Percentiles rank a stretch among this genome's conserved stretches.
These are phyloP conservation scores for Grammatotria lemairii DNA, from an alignment of 2,113 vertebrate species.

Conservation along the genomic window DNA sequence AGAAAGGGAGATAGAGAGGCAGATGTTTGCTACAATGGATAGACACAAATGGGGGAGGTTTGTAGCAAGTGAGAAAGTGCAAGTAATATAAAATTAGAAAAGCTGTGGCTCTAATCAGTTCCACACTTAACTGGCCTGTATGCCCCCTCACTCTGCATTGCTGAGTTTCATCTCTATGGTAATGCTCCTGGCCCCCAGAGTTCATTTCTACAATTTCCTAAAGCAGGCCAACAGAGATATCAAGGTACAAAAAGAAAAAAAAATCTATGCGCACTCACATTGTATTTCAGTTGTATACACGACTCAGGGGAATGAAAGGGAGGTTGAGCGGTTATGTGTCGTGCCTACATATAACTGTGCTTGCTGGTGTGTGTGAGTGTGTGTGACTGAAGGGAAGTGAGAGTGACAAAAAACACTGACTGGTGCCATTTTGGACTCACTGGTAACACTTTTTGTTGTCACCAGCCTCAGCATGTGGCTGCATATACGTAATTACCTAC, in stretches of 20 bases:
- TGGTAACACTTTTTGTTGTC: not conserved
- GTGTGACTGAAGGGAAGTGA: not conserved
- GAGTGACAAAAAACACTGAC: constrained; percentile 2
- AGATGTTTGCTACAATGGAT: not conserved
- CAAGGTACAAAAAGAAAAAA: not conserved
- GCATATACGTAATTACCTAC: not conserved
- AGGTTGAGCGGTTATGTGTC: not conserved
- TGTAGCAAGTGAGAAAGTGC: not conserved
- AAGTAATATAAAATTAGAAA: constrained; percentile 9
- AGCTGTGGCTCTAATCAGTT: constrained; percentile 30
- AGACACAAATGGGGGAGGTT: not conserved
- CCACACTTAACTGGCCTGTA: constrained; percentile 2
- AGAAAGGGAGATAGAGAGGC: not conserved
- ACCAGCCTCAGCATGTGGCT: not conserved
- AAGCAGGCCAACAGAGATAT: constrained; percentile 30
- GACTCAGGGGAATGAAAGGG: not conserved
- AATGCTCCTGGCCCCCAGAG: constrained; percentile 28
- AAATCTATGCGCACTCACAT: not conserved
- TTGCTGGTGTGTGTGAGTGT: not conserved
- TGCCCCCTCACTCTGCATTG: constrained; percentile 18
- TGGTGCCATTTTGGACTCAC: not conserved
- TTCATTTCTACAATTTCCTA: constrained; percentile 40
- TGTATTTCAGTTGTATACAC: constrained; percentile 13
- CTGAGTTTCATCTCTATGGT: constrained; percentile 41
- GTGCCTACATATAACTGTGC: not conserved